Base-by-base conservation (phyloP, 2,113 vertebrate species). In the Camelus bactrianus region DNA sequence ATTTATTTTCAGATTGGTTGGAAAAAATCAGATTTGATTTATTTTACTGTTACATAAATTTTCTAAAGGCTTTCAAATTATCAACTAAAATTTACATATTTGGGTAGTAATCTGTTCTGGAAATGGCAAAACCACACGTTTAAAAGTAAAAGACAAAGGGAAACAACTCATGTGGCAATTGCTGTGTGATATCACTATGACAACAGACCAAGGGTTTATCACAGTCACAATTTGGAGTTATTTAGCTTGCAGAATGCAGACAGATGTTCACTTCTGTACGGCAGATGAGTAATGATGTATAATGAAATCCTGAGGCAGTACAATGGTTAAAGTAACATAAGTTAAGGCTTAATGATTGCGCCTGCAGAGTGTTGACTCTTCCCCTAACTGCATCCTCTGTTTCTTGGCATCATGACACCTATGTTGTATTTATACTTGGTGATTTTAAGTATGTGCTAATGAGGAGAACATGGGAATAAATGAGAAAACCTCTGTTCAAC, bases 1-100 rank as follows among this genome's bases (percentile, higher is more conserved):
- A 81, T 69, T 92, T 84, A 56, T 70, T 86, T 96, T 81, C 12
- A 82, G 12, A 64, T 8, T 90, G 38, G 7, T 50, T 86, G 58
- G 11, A 35, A 76, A 82, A 52, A 88, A 48, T 32, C 0, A 62
- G 32, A 89, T 64, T 94, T 67, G 38, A 26, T 79, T 62, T 54
- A 56, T 87, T 90, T 89, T 73, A 72, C 30, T 60, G 42, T 89
- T 84, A 85, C 26, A 93, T 24, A 60, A 60, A 62, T 77, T 94
- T 88, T 76, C 35, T 82, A 81, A 79, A 81, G 9, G 3, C 17
- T 89, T 85, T 50, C 26, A 64, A 80, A 72, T 72, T 15, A 70
- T 82, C 32, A 52, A 30, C 32, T 89, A 38, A 91, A 69, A 67
- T 79, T 54, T 72, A 70, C 11, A n/a, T 83, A 69, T 70, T 70